These are phyloP conservation scores for Oegoconia quadripuncta DNA, from an alignment of 2,888 invertebrate species.

Conservation along the genomic window DNA sequence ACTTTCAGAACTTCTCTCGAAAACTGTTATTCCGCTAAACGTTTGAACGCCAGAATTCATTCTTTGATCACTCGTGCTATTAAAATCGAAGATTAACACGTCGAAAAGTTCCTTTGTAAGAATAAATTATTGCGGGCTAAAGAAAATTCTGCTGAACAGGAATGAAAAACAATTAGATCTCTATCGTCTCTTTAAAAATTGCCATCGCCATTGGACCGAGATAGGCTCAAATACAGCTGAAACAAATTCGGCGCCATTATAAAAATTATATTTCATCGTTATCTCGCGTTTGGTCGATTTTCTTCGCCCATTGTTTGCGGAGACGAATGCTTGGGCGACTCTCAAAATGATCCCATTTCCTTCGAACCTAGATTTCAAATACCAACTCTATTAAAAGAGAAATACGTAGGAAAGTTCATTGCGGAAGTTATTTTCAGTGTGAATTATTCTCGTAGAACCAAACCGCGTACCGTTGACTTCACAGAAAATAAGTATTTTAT, in stretches of 20 bases:
- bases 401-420: slow-evolving; percentile 14
- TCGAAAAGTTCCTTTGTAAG: too few relatives aligned
- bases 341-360: slow-evolving; percentile 15
- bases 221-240: slow-evolving; percentile 22
- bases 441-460: slow-evolving; percentile 7
- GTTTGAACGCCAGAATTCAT: too few relatives aligned
- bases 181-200: slow-evolving; percentile 3
- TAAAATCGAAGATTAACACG: too few relatives aligned
- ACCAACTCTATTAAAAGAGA: neutral
- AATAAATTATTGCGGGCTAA: too few relatives aligned
- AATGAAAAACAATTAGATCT: slow-evolving; percentile 11
- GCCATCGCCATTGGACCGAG: slow-evolving; percentile 16
- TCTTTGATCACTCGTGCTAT: too few relatives aligned
- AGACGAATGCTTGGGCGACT: slow-evolving; percentile 22
- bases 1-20: too few relatives aligned
- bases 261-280: slow-evolving; percentile 50
- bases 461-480: slow-evolving; percentile 17
- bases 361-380: neutral
- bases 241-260: slow-evolving; percentile 36
- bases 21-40: too few relatives aligned
- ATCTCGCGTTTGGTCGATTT: slow-evolving; percentile 44
- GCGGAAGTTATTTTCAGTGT: slow-evolving; percentile 6
- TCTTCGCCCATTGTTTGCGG: slow-evolving; percentile 33
- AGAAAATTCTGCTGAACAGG: slow-evolving; percentile 1
- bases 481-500: slow-evolving; percentile 18